Evolutionary conservation across 1,140 invertebrate genomes (phyloP).

Genomic region (Contarinia nasturtii): DNA sequence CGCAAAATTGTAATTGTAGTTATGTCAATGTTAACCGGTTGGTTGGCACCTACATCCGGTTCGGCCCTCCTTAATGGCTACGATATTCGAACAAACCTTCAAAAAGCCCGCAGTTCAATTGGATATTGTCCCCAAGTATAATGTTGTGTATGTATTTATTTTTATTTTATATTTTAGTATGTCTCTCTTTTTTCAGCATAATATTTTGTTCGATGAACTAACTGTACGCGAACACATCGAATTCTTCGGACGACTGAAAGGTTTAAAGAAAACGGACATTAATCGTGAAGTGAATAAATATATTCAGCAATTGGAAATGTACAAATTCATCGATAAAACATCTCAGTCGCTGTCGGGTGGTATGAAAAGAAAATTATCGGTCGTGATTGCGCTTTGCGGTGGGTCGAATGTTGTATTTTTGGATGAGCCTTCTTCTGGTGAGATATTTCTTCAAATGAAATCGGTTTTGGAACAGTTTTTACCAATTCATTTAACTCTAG

Average conservation of each 20-base stretch:
- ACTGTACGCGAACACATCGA: constrained; percentile 72
- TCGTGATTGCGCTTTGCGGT: constrained; percentile 59
- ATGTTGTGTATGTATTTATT: constrained; percentile 66
- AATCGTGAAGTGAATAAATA: constrained; percentile 31
- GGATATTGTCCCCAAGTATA: constrained; percentile 77
- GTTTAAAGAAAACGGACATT: constrained; percentile 34
- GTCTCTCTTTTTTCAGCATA: constrained; percentile 61
- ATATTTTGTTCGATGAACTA: constrained; percentile 59
- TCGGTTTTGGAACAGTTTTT: no score
- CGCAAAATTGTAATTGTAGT: constrained; percentile 20
- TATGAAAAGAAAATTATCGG: constrained; percentile 64
- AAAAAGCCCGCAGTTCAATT: constrained; percentile 36
- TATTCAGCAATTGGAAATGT: constrained; percentile 42
- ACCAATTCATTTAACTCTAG: no score
- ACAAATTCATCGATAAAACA: constrained; percentile 51
- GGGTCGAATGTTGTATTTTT: constrained; percentile 52
- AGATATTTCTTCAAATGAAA: constrained; percentile 87
- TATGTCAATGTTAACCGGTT: constrained; percentile 54
- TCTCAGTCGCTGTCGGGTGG: constrained; percentile 55
- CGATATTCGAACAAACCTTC: constrained; percentile 36
- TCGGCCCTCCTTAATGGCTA: constrained; percentile 48
- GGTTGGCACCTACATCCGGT: constrained; percentile 49
- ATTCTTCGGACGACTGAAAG: constrained; percentile 62
- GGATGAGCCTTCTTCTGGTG: constrained; percentile 92
- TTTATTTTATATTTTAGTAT: constrained; percentile 68